phyloP scores from a whole-genome alignment of 2,113 vertebrate genomes.

The Oreochromis aureus region DNA sequence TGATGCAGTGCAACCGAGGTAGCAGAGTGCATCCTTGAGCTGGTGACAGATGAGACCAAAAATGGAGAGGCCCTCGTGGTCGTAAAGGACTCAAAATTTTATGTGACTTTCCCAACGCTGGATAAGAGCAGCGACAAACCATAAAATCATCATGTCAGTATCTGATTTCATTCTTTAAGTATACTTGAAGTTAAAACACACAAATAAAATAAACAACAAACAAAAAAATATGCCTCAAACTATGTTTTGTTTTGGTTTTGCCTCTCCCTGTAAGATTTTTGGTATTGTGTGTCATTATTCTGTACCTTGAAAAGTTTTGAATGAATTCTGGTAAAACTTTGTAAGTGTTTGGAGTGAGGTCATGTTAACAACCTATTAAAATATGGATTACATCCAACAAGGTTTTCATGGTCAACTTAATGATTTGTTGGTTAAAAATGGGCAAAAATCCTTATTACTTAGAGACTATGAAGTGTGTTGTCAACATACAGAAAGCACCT shows the following conservation, averaged over 20 bases:
- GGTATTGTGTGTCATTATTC: not conserved
- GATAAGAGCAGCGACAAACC: not conserved
- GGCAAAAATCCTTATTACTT: not conserved
- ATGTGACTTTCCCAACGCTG: constrained; percentile 4
- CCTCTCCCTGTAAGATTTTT: not conserved
- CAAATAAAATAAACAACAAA: not conserved
- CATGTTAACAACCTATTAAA: not conserved
- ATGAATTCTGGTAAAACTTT: not conserved
- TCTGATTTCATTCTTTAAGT: not conserved
- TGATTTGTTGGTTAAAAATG: not conserved
- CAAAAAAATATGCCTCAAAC: not conserved
- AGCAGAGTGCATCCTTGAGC: constrained; percentile 31
- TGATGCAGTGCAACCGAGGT: constrained; percentile 41
- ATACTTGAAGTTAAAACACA: not conserved
- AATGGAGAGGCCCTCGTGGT: constrained; percentile 32
- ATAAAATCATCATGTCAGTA: not conserved
- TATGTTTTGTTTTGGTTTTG: not conserved
- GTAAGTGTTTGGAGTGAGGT: not conserved
- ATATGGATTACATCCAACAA: not conserved
- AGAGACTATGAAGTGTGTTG: not conserved
- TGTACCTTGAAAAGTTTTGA: not conserved
- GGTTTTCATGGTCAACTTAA: not conserved
- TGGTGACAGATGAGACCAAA: constrained; percentile 57
- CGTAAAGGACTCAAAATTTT: not conserved
- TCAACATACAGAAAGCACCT: not conserved